Conservation (phyloP, 2,888 invertebrate genomes). For the Lasius fuliginosus region DNA sequence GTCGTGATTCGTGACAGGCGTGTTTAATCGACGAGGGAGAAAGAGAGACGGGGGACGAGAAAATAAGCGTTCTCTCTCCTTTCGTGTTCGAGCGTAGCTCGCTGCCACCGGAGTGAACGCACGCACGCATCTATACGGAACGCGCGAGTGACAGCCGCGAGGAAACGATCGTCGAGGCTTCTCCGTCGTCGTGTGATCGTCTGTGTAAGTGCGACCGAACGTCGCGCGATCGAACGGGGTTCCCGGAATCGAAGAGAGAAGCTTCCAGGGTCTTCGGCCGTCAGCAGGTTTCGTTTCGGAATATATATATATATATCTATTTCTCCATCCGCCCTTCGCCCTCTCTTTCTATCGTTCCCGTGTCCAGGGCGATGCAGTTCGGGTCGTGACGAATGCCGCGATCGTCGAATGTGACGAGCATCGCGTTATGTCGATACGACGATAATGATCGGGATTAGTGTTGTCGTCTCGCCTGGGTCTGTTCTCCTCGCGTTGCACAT, state of each 20-base stretch:
- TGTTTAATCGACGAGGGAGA: not conserved
- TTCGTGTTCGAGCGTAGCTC: not conserved
- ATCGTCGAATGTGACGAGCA: not conserved
- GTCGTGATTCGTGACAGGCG: slow-evolving; percentile 35
- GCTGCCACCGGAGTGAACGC: not conserved
- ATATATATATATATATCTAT: not conserved
- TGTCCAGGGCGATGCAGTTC: not conserved
- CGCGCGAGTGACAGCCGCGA: not conserved
- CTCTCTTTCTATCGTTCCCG: not conserved
- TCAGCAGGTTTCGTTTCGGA: not conserved
- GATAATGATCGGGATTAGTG: not conserved
- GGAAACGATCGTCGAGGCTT: slow-evolving; percentile 6
- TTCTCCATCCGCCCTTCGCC: not conserved
- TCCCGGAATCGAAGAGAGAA: not conserved
- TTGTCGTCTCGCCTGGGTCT: not conserved
- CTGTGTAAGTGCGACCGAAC: not conserved
- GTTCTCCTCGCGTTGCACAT: not conserved
- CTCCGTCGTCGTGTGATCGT: not conserved
- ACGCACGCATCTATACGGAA: slow-evolving; percentile 13
- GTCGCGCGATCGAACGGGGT: not conserved
- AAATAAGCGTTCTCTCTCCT: not conserved
- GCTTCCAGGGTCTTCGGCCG: not conserved
- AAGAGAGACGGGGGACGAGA: not conserved
- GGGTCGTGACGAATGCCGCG: not conserved
- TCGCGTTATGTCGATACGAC: not conserved